Evolutionary conservation across 2,113 vertebrate genomes (phyloP).

Genomic region (Larimichthys crocea): DNA sequence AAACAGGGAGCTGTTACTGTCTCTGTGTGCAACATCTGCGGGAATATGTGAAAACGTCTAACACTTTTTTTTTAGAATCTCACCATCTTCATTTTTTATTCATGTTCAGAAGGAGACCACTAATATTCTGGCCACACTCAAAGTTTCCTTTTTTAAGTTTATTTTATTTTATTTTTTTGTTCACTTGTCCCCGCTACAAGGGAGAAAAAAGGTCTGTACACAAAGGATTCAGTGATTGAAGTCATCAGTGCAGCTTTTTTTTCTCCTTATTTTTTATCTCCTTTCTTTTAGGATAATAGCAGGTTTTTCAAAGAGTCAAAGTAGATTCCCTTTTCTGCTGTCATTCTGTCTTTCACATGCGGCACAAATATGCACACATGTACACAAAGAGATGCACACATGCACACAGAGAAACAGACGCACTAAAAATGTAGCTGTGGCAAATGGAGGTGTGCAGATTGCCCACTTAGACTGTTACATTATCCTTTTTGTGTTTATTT

Average conservation of each 20-base stretch:
- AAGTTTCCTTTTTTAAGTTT: background rate
- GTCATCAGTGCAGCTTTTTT: conserved; percentile 24
- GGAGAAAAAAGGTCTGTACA: background rate
- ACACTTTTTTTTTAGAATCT: background rate
- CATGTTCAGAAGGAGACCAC: background rate
- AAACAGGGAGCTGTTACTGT: conserved; percentile 52
- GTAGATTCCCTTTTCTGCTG: conserved; percentile 25
- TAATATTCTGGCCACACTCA: background rate
- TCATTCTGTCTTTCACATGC: conserved; percentile 27
- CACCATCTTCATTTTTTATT: background rate
- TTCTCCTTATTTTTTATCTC: conserved; percentile 19
- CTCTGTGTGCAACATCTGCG: conserved; percentile 44
- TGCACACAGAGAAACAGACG: conserved; percentile 16
- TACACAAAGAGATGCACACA: conserved; percentile 7
- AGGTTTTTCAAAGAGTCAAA: conserved; percentile 49
- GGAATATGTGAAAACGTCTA: conserved; percentile 11
- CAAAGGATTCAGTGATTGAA: conserved; percentile 36
- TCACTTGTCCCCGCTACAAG: background rate
- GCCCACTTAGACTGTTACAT: conserved; percentile 65
- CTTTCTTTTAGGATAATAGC: conserved; percentile 34
- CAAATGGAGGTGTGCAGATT: conserved; percentile 70
- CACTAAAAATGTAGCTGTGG: conserved; percentile 41
- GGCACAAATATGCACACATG: conserved; percentile 41
- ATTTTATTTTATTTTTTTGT: background rate
- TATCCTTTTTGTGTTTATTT: conserved; percentile 67